Base-by-base conservation (phyloP, 2,888 invertebrate species). In the Netelia inedita region DNA sequence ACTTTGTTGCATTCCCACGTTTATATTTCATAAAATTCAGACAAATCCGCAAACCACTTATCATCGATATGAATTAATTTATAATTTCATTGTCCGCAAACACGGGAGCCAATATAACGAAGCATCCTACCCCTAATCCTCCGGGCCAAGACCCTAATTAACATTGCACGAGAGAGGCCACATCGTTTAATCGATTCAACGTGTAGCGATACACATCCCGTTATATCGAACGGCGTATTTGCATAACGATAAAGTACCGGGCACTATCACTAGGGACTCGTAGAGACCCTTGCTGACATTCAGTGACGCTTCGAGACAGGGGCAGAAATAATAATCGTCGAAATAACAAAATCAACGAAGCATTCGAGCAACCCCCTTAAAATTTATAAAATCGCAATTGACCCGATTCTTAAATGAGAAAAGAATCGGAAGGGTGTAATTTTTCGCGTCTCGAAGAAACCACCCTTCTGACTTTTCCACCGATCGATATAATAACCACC, bases 81-180 rank as follows among this genome's bases (percentile, higher is more conserved):
- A 6, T 35, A 35, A 35, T 35, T 35, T 35, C 35, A 35, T 35
- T 35, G 6, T 6, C 6, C 35, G 5, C 35, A 8, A 8, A 35
- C 35, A 35, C 35, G 35, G 6, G 5, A 6, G 35, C 35, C 35
- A 6, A 35, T 35, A 35, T 35, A 35, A 35, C 35, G 35, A 35
- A 35, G 35, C 35, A 35, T 35, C 35, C 35, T 35, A 8, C 14
- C 41, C 72, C 10, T 61, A 61, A 73, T 73, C 72, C 72, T 14
- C 59, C 46, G 46, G n/a, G 72, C 23, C 72, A 21, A 61, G 57
- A 61, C 21, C 72, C 46, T 59, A 59, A 57, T 73, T 61, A 73
- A 73, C 72, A 61, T 73, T 73, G 23, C 23, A 59, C 72, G 72
- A 73, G 59, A 46, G 46, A 46, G 46, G 14, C 2, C 14, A 59